Evolutionary conservation across 2,888 invertebrate genomes (phyloP).

Genomic region (Salticus scenicus): DNA sequence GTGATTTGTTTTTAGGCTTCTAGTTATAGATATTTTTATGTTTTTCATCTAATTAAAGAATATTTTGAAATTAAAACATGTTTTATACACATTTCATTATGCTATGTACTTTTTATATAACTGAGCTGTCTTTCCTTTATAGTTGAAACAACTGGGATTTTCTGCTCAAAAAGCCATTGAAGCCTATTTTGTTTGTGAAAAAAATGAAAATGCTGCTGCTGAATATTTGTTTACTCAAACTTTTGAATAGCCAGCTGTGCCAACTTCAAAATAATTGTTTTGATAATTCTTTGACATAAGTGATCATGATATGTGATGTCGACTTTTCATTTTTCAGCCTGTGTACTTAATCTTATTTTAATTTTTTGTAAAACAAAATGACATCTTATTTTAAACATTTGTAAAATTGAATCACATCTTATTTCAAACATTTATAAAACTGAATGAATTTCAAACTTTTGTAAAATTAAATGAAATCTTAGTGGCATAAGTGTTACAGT

Average conservation of each 20-base stretch:
- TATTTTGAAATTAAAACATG: no score
- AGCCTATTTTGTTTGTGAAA: slow-evolving; percentile 99
- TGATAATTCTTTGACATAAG: background rate
- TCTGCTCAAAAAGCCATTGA: slow-evolving; percentile 97
- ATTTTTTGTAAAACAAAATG: background rate
- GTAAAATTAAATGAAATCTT: no score
- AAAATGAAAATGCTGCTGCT: slow-evolving; percentile 97
- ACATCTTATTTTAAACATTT: background rate
- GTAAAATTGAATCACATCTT: background rate
- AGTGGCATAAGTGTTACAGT: background rate
- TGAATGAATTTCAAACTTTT: no score
- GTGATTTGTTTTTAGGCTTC: no score
- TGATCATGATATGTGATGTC: background rate
- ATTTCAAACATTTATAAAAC: no score
- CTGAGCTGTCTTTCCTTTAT: slow-evolving; percentile 74
- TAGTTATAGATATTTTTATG: no score
- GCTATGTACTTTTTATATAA: no score
- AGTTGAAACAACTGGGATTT: slow-evolving; percentile 96
- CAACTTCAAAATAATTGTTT: background rate
- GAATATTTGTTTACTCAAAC: slow-evolving; percentile 94
- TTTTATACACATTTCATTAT: no score
- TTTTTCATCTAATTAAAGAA: no score
- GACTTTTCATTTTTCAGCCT: background rate
- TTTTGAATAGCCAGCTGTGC: slow-evolving; percentile 85
- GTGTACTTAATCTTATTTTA: background rate